A percentile compares a stretch with the other conserved stretches of the same genome.
phyloP scores from a whole-genome alignment of 2,888 invertebrate species.

The Rhodophaea formosa region DNA sequence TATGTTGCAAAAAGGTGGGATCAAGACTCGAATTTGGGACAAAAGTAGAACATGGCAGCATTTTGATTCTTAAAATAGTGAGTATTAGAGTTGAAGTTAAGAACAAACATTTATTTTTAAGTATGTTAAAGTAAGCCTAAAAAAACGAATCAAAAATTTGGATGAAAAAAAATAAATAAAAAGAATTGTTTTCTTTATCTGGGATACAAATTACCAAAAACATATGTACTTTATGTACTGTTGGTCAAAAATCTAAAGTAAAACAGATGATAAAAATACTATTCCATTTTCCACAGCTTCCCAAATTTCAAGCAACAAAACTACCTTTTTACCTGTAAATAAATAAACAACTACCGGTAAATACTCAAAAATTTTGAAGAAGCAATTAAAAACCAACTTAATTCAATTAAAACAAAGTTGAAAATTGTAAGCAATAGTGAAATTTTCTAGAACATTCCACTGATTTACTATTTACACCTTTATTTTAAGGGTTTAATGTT shows the following conservation, averaged over 20 bases:
- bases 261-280: neutral
- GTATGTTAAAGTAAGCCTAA: neutral
- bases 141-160: too few species aligned
- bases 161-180: too few species aligned
- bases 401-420: too few species aligned
- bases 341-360: neutral
- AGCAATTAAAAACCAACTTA: too few species aligned
- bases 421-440: too few species aligned
- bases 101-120: neutral
- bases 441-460: too few species aligned
- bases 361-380: too few species aligned
- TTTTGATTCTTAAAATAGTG: neutral
- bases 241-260: neutral
- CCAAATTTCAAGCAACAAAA: conserved; percentile 7
- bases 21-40: neutral
- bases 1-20: conserved; percentile 11
- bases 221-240: too few species aligned
- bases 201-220: too few species aligned
- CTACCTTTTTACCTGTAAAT: conserved; percentile 9
- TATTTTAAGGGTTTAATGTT: too few species aligned
- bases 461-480: too few species aligned
- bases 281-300: conserved; percentile 1
- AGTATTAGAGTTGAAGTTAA: neutral
- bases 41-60: neutral
- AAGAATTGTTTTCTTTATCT: too few species aligned